Percentiles rank a stretch among this genome's conserved stretches.
phyloP scores from a whole-genome alignment of 2,113 vertebrate species.

The Geothlypis trichas region DNA sequence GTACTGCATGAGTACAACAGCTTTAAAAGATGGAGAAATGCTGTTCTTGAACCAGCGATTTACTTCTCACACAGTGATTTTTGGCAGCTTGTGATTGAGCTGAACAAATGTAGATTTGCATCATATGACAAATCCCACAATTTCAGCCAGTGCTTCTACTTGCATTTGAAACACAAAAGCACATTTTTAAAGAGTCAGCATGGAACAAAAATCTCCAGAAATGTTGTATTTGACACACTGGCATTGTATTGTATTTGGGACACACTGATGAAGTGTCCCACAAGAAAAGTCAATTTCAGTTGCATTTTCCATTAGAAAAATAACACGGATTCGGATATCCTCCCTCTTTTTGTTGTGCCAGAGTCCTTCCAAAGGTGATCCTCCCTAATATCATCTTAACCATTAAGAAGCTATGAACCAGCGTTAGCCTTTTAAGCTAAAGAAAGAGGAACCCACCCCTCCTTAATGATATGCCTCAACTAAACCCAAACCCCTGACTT shows the following conservation, averaged over 20 bases:
- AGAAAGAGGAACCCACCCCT: no score
- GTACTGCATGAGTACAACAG: neutral
- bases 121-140: neutral
- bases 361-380: neutral
- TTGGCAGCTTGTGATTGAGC: conserved; percentile 11
- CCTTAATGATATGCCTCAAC: no score
- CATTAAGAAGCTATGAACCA: no score
- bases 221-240: neutral
- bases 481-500: no score
- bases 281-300: neutral
- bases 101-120: conserved; percentile 17
- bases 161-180: neutral
- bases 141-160: neutral
- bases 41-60: neutral
- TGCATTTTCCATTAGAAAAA: neutral
- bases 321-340: neutral
- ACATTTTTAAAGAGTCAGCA: neutral
- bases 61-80: conserved; percentile 7
- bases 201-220: neutral
- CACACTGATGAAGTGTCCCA: neutral
- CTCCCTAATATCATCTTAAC: no score
- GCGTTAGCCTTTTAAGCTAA: no score
- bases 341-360: neutral
- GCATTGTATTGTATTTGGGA: neutral
- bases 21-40: neutral